Evolutionary conservation across 2,113 vertebrate genomes (phyloP).

Genomic region (Herpetotheres cachinnans): DNA sequence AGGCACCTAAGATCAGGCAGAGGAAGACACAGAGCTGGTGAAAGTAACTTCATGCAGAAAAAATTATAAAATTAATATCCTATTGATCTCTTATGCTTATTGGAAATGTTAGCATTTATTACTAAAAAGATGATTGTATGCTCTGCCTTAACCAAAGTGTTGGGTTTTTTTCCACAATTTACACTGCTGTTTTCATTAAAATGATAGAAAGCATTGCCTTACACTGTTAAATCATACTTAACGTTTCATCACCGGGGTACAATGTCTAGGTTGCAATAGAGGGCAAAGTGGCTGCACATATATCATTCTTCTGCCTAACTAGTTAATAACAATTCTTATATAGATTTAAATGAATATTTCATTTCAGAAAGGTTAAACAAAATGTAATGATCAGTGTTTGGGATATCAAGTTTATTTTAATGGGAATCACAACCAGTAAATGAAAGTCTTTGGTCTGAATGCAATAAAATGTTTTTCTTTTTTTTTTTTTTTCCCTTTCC

Average conservation of each 20-base stretch:
- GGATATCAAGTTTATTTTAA: neutral
- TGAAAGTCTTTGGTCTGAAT: neutral
- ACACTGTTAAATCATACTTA: neutral
- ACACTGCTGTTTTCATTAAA: neutral
- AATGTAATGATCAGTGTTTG: neutral
- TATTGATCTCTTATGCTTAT: neutral
- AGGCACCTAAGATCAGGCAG: neutral
- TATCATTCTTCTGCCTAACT: neutral
- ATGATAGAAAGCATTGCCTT: neutral
- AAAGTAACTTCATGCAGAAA: neutral
- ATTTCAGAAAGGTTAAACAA: neutral
- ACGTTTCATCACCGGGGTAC: neutral
- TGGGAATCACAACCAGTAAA: neutral
- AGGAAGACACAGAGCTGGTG: neutral
- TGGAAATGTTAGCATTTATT: neutral
- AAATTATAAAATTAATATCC: neutral
- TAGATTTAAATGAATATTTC: neutral
- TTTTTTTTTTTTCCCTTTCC: too few species aligned
- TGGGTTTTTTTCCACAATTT: neutral
- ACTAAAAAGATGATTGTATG: neutral
- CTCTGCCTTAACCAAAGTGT: neutral
- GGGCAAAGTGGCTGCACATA: neutral
- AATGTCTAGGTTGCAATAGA: neutral
- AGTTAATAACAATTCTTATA: neutral
- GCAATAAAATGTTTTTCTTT: neutral